phyloP scores from a whole-genome alignment of 2,113 vertebrate species.

The Cromileptes altivelis region DNA sequence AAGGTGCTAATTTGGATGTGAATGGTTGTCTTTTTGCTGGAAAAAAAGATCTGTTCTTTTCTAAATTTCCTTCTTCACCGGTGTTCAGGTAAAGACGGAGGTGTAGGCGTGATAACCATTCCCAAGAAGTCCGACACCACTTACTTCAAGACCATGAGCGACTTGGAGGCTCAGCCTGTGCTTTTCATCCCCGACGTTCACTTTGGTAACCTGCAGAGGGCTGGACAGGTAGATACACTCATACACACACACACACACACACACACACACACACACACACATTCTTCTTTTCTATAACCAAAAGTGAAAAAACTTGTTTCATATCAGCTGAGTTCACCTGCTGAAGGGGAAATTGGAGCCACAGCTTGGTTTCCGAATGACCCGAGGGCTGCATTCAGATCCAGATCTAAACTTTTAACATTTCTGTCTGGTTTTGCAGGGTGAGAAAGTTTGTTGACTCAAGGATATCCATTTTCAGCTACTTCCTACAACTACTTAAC shows the following conservation, averaged over 20 bases:
- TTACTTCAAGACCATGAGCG: constrained; percentile 94
- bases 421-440: neutral
- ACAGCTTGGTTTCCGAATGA: neutral
- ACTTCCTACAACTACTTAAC: neutral
- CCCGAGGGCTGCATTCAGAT: neutral
- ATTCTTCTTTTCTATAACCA: neutral
- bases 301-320: constrained; percentile 13
- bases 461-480: no score
- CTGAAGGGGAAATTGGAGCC: neutral
- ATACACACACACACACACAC: no score
- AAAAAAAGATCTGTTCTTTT: neutral
- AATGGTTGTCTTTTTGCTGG: neutral
- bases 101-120: constrained; percentile 82
- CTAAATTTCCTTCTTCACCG: neutral
- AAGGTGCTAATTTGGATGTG: neutral
- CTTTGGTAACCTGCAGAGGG: constrained; percentile 96
- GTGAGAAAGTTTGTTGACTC: no score
- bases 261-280: neutral
- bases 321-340: neutral
- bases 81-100: constrained; percentile 87
- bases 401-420: neutral
- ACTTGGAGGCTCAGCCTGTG: constrained; percentile 96
- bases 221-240: constrained; percentile 89
- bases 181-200: constrained; percentile 98
- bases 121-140: constrained; percentile 94